Conservation (phyloP, 2,888 invertebrate genomes). For the Oegoconia quadripuncta region DNA sequence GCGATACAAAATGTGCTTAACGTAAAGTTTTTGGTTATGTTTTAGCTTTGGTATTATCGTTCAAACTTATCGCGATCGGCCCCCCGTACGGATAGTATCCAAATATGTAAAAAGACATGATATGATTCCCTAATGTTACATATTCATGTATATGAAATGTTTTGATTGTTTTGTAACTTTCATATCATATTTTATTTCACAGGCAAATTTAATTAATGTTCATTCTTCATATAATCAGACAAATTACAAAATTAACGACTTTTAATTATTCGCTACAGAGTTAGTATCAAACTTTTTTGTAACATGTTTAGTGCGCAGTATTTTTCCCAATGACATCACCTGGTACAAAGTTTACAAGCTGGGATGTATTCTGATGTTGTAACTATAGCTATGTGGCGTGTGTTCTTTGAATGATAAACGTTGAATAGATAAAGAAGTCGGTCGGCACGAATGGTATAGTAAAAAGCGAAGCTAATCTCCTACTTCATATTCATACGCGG, state of each 20-base stretch:
- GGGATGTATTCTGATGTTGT: conserved; percentile 2
- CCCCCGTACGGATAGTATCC: too few species aligned
- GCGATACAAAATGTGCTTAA: too few species aligned
- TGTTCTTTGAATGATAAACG: conserved; percentile 39
- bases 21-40: too few species aligned
- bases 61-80: too few species aligned
- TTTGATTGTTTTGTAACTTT: too few species aligned
- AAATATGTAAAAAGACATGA: too few species aligned
- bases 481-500: conserved; percentile 40
- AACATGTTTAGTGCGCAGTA: neutral
- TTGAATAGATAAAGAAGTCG: conserved; percentile 41
- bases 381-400: neutral
- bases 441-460: conserved; percentile 34
- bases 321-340: conserved; percentile 1
- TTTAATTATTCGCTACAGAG: too few species aligned
- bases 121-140: too few species aligned
- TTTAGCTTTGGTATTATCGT: too few species aligned
- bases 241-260: too few species aligned
- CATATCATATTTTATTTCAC: conserved; percentile 14
- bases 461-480: conserved; percentile 45
- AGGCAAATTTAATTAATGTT: neutral
- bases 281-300: conserved; percentile 1
- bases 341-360: conserved; percentile 3
- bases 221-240: too few species aligned
- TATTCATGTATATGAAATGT: too few species aligned